phyloP scores from a whole-genome alignment of 2,888 invertebrate genomes.

The Xanthia togata region DNA sequence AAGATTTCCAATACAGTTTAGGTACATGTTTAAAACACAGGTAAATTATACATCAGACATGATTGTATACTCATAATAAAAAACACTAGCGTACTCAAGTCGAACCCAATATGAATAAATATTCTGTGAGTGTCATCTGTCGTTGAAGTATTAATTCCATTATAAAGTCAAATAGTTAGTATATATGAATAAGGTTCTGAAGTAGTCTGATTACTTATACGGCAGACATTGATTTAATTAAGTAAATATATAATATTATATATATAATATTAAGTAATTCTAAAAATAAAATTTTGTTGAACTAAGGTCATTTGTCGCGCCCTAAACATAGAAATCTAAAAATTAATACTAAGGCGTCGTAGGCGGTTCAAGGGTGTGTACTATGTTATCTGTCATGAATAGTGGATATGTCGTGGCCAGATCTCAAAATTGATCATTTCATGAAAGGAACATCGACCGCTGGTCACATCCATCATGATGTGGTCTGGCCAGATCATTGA shows the following conservation, averaged over 20 bases:
- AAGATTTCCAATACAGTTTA: background rate
- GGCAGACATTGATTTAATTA: slow-evolving; percentile 50
- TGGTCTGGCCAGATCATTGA: too few relatives aligned
- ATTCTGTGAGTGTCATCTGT: slow-evolving; percentile 33
- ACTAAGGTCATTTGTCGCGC: background rate
- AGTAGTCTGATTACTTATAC: slow-evolving; percentile 31
- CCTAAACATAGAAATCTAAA: background rate
- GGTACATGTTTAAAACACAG: background rate
- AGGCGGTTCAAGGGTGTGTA: background rate
- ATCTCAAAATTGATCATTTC: too few relatives aligned
- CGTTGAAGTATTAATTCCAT: slow-evolving; percentile 38
- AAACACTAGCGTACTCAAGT: background rate
- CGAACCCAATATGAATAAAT: slow-evolving; percentile 32
- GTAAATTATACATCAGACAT: background rate
- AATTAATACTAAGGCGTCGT: slow-evolving; percentile 13
- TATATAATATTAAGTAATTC: too few relatives aligned
- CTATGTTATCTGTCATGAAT: background rate
- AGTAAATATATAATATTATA: too few relatives aligned
- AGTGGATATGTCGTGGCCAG: too few relatives aligned
- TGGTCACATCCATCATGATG: too few relatives aligned
- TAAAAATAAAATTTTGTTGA: slow-evolving; percentile 26
- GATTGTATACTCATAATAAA: background rate
- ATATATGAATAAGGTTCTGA: slow-evolving; percentile 28
- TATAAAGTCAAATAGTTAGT: slow-evolving; percentile 46
- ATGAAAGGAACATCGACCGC: too few relatives aligned